These are phyloP conservation scores for Hirudinaria manillensis DNA, from an alignment of 2,888 invertebrate genomes.

Conservation along the genomic window DNA sequence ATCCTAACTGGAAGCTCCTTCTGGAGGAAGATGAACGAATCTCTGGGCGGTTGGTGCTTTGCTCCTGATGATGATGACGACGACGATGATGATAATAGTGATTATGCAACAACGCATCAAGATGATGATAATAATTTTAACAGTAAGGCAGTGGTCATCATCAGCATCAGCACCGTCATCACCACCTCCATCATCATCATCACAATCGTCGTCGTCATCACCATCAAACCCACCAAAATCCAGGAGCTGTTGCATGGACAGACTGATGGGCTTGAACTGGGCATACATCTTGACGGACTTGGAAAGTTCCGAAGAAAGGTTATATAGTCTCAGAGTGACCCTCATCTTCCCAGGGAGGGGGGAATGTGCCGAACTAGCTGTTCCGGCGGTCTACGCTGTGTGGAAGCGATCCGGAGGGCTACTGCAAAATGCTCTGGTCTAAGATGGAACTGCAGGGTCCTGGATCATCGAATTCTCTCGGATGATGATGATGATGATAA, in stretches of 20 bases:
- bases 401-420: too few relatives aligned
- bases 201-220: constrained; percentile 33
- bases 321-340: too few relatives aligned
- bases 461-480: too few relatives aligned
- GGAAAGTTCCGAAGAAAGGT: too few relatives aligned
- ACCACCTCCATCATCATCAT: constrained; percentile 33
- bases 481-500: too few relatives aligned
- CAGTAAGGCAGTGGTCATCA: too few relatives aligned
- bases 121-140: too few relatives aligned
- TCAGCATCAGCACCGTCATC: constrained; percentile 29
- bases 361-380: too few relatives aligned
- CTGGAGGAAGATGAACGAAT: constrained; percentile 85
- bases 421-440: too few relatives aligned
- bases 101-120: not conserved
- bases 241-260: constrained; percentile 1
- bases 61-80: constrained; percentile 21
- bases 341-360: too few relatives aligned
- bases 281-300: not conserved
- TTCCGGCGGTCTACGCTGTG: too few relatives aligned
- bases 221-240: constrained; percentile 7
- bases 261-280: not conserved
- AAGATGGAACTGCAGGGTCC: too few relatives aligned
- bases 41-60: constrained; percentile 60
- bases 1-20: constrained; percentile 93
- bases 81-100: not conserved